phyloP scores from a whole-genome alignment of 1,140 invertebrate species.

The Tetramorium simillimum region DNA sequence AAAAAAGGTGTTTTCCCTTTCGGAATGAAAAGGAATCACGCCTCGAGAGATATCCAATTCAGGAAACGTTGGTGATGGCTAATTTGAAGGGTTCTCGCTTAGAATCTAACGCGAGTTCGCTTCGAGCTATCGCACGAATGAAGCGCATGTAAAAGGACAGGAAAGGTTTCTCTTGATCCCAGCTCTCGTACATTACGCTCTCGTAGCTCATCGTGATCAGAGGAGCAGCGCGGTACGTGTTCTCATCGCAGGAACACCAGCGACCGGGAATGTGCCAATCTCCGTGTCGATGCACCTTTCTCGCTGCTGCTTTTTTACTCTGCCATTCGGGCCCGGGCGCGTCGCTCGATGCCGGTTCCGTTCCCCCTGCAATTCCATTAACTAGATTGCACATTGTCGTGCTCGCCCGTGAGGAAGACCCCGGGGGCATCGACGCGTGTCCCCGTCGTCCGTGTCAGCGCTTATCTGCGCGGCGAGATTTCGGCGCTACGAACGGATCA shows the following conservation, averaged over 20 bases:
- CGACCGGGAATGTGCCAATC: conserved; percentile 52
- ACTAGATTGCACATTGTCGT: conserved; percentile 60
- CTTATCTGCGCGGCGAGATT: conserved; percentile 48
- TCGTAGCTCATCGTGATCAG: conserved; percentile 31
- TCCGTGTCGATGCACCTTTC: conserved; percentile 44
- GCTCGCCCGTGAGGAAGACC: conserved; percentile 33
- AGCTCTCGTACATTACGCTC: background rate
- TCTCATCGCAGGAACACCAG: conserved; percentile 23
- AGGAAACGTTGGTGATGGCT: background rate
- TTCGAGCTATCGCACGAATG: background rate
- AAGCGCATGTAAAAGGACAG: conserved; percentile 20
- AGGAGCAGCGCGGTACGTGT: conserved; percentile 10
- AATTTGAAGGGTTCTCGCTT: background rate
- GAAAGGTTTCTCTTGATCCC: conserved; percentile 6
- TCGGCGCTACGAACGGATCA: background rate
- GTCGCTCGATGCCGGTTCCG: background rate
- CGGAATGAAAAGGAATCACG: background rate
- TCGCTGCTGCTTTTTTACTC: conserved; percentile 28
- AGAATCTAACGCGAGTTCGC: background rate
- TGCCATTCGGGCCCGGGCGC: background rate
- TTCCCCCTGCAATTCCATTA: conserved; percentile 46
- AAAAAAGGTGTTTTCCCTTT: background rate
- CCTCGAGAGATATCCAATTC: background rate
- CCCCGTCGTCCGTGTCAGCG: conserved; percentile 31
- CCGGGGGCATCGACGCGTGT: conserved; percentile 38